phyloP scores from a whole-genome alignment of 2,888 invertebrate genomes.

The Melanotus villosus region DNA sequence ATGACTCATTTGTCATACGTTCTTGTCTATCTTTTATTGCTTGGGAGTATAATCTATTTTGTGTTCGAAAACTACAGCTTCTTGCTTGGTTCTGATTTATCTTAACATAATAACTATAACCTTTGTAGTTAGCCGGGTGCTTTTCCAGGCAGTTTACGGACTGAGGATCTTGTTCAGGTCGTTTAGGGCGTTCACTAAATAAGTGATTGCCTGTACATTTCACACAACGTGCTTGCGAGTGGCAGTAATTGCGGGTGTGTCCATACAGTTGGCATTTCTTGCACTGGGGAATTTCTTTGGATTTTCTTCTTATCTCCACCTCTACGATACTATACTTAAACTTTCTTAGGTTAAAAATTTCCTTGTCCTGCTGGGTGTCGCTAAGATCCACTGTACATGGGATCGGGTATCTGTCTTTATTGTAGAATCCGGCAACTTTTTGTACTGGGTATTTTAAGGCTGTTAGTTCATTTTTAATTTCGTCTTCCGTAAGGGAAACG shows the following conservation, averaged over 20 bases:
- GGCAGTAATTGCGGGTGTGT: constrained; percentile 11
- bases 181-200: constrained; percentile 9
- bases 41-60: constrained; percentile 12
- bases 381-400: too few relatives aligned
- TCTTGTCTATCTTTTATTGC: constrained; percentile 13
- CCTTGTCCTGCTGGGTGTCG: too few relatives aligned
- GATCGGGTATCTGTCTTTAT: too few relatives aligned
- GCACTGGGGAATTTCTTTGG: neutral
- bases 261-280: constrained; percentile 9
- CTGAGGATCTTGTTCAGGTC: constrained; percentile 16
- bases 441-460: constrained; percentile 14
- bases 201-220: constrained; percentile 16
- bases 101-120: constrained; percentile 1
- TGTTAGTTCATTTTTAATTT: constrained; percentile 23
- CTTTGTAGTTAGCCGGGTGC: too few relatives aligned
- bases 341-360: too few relatives aligned
- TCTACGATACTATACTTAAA: neutral
- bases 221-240: constrained; percentile 14
- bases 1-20: constrained; percentile 1
- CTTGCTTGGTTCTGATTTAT: neutral
- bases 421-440: too few relatives aligned
- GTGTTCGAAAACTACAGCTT: too few relatives aligned
- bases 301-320: constrained; percentile 8
- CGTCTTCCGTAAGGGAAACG: neutral
- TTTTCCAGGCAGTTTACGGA: too few relatives aligned